These are phyloP conservation scores for Poecilia wingei DNA, from an alignment of 2,797 vertebrate species.

Conservation along the genomic window DNA sequence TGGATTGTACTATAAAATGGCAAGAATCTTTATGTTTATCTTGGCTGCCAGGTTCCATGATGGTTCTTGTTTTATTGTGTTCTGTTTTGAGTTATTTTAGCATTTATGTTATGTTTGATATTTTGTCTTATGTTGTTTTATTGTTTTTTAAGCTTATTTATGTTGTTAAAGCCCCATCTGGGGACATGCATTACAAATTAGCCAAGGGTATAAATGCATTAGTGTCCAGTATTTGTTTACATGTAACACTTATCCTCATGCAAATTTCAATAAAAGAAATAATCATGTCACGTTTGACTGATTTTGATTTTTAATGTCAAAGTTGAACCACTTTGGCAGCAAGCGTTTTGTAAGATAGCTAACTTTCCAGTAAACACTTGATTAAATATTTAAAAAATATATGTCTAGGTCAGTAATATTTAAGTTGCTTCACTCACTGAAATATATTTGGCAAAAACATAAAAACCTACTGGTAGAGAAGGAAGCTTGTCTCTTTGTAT, in stretches of 20 bases:
- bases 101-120: not conserved
- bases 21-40: not conserved
- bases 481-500: not conserved
- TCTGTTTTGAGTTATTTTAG: constrained; percentile 1
- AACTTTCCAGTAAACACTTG: constrained; percentile 48
- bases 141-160: not conserved
- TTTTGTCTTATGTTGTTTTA: not conserved
- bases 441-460: not conserved
- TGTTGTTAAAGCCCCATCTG: not conserved
- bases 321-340: constrained; percentile 19
- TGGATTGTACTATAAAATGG: no score
- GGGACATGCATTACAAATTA: not conserved
- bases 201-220: not conserved
- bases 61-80: not conserved
- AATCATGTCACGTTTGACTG: not conserved
- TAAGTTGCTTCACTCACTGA: not conserved
- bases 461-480: not conserved
- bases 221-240: not conserved
- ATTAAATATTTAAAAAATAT: not conserved
- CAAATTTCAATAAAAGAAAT: not conserved
- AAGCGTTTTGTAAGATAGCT: constrained; percentile 35
- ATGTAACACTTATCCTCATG: not conserved
- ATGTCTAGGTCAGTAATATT: not conserved
- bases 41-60: not conserved
- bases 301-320: not conserved